phyloP scores from a whole-genome alignment of 2,888 invertebrate species.

The Polymixis flavicincta region DNA sequence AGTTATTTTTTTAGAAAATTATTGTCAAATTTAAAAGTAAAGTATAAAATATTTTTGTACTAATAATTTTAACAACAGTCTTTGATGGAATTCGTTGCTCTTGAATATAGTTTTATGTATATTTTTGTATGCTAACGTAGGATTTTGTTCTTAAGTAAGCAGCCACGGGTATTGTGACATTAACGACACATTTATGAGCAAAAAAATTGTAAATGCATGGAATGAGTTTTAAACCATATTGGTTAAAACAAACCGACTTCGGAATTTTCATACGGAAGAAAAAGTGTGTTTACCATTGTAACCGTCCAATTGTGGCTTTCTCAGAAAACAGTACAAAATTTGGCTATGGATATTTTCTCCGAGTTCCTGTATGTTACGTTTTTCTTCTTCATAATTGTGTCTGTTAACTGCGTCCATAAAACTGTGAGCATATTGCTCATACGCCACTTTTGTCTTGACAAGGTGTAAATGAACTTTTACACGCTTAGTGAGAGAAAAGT shows the following conservation, averaged over 20 bases:
- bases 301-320: not conserved
- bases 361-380: not conserved
- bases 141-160: not conserved
- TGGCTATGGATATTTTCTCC: not conserved
- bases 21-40: not conserved
- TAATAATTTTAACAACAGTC: not conserved
- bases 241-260: too few species aligned
- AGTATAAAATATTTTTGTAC: conserved; percentile 8
- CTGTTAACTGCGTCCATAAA: not conserved
- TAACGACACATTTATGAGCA: not conserved
- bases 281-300: not conserved
- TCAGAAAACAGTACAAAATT: not conserved
- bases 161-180: not conserved
- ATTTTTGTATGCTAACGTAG: conserved; percentile 11
- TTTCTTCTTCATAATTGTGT: not conserved
- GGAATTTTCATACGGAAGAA: not conserved
- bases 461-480: not conserved
- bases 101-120: conserved; percentile 21
- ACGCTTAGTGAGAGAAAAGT: not conserved
- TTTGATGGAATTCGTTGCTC: conserved; percentile 8
- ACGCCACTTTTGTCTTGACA: not conserved
- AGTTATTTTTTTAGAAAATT: not conserved
- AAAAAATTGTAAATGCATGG: not conserved
- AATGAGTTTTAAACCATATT: not conserved
- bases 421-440: not conserved